Conservation (phyloP, 2,797 vertebrate species). For the Propithecus deckenii region DNA sequence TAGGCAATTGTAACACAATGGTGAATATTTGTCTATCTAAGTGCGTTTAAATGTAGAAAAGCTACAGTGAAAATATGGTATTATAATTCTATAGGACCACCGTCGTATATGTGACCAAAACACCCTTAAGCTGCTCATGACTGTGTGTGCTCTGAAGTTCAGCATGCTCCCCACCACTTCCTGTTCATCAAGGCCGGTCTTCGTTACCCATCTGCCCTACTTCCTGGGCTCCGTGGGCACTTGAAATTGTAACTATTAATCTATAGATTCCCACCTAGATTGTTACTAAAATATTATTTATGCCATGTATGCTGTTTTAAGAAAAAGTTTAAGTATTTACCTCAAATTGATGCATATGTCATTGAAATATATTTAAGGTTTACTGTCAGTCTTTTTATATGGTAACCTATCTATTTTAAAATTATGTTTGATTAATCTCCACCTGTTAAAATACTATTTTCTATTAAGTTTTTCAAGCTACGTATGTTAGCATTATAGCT, state of each 20-base stretch:
- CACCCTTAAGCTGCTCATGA: no score
- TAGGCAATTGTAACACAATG: not conserved
- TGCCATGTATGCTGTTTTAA: not conserved
- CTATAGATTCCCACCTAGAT: not conserved
- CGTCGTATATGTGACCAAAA: not conserved
- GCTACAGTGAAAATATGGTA: not conserved
- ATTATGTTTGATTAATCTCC: not conserved
- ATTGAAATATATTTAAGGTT: not conserved
- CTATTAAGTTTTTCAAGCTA: not conserved
- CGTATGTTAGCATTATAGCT: not conserved
- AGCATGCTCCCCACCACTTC: fast-evolving
- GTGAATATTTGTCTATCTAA: not conserved
- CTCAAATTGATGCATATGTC: not conserved
- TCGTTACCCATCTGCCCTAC: not conserved
- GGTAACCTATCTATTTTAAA: not conserved
- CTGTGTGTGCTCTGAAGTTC: no score
- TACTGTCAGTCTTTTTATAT: not conserved
- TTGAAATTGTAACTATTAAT: not conserved
- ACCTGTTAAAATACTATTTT: not conserved
- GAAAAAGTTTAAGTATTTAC: not conserved
- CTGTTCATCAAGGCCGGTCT: not conserved
- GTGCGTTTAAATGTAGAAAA: not conserved
- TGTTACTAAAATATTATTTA: not conserved
- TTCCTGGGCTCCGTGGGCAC: not conserved
- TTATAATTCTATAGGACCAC: no score